These are phyloP conservation scores for Calvadosia cruxmelitensis DNA, from an alignment of 30 jellyfish, hydroid and myxozoan genomes.

Conservation along the genomic window DNA sequence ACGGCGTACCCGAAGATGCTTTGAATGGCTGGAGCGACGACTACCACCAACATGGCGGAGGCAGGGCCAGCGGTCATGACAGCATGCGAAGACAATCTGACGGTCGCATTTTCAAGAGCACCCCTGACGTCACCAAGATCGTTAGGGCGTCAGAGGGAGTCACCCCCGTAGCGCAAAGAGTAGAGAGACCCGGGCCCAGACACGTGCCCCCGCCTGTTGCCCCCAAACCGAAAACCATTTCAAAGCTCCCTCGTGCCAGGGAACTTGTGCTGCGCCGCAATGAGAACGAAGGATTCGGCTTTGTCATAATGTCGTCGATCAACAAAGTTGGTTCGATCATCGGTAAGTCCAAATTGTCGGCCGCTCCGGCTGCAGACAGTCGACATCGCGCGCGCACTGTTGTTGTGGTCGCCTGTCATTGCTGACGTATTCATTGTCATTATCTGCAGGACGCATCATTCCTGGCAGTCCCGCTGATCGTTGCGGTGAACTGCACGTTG, in stretches of 20 bases:
- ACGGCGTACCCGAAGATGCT: slow-evolving; percentile 46
- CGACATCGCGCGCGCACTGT: not conserved
- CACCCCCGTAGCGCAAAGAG: not conserved
- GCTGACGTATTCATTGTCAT: not conserved
- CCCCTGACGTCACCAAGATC: not conserved
- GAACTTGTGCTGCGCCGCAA: slow-evolving; percentile 54
- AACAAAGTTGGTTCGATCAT: slow-evolving; percentile 76
- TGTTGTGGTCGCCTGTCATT: not conserved
- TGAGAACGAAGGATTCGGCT: slow-evolving; percentile 94
- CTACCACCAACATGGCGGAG: slow-evolving; percentile 4
- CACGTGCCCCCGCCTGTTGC: slow-evolving; percentile 84
- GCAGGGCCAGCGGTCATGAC: slow-evolving; percentile 25
- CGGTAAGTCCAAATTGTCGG: slow-evolving; percentile 43
- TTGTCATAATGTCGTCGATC: slow-evolving; percentile 87
- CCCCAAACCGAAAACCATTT: slow-evolving; percentile 53
- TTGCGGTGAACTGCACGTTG: slow-evolving; percentile 71
- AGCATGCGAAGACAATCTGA: slow-evolving; percentile 1
- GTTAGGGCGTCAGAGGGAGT: not conserved
- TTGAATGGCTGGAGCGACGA: slow-evolving; percentile 16
- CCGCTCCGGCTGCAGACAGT: not conserved
- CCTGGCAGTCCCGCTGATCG: slow-evolving; percentile 97
- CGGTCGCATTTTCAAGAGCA: not conserved
- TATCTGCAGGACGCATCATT: slow-evolving; percentile 69
- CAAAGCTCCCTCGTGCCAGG: slow-evolving; percentile 23
- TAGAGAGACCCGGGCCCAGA: not conserved